phyloP scores from a whole-genome alignment of 2,888 invertebrate species.

The Tuberolachnus salignus region DNA sequence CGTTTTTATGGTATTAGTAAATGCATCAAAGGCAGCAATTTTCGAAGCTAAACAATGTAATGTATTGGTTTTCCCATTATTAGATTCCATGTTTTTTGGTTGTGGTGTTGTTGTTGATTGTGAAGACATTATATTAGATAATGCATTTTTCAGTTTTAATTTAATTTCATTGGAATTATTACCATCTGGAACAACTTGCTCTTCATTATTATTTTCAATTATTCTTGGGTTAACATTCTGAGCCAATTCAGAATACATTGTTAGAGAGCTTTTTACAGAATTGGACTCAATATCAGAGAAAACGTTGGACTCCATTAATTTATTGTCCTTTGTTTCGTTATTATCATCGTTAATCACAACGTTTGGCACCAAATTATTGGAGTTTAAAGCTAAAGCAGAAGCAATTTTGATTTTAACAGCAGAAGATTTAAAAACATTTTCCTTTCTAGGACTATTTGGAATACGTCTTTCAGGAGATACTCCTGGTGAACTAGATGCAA shows the following conservation, averaged over 20 bases:
- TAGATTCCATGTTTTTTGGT: neutral
- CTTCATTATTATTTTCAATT: conserved; percentile 29
- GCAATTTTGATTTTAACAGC: conserved; percentile 41
- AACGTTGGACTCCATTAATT: conserved; percentile 14
- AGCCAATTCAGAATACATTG: neutral
- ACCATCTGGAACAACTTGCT: conserved; percentile 41
- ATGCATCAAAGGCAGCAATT: conserved; percentile 1
- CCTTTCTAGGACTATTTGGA: conserved; percentile 20
- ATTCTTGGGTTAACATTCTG: neutral
- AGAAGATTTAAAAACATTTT: conserved; percentile 39
- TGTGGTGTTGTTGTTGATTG: neutral
- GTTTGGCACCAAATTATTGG: conserved; percentile 33
- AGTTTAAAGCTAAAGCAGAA: conserved; percentile 29
- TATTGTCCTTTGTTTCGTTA: conserved; percentile 3
- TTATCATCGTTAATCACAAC: conserved; percentile 22
- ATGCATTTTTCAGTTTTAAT: conserved; percentile 39
- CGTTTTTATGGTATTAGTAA: conserved; percentile 12
- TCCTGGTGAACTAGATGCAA: conserved; percentile 41
- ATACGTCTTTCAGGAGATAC: conserved; percentile 33
- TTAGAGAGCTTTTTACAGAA: conserved; percentile 27
- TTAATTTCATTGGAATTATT: neutral
- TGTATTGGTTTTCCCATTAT: conserved; percentile 20
- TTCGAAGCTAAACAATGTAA: conserved; percentile 36
- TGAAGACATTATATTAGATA: conserved; percentile 25
- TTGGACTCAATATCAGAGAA: conserved; percentile 45